Base-by-base conservation (phyloP, 2,888 invertebrate species). In the Chrysotoxum bicinctum region DNA sequence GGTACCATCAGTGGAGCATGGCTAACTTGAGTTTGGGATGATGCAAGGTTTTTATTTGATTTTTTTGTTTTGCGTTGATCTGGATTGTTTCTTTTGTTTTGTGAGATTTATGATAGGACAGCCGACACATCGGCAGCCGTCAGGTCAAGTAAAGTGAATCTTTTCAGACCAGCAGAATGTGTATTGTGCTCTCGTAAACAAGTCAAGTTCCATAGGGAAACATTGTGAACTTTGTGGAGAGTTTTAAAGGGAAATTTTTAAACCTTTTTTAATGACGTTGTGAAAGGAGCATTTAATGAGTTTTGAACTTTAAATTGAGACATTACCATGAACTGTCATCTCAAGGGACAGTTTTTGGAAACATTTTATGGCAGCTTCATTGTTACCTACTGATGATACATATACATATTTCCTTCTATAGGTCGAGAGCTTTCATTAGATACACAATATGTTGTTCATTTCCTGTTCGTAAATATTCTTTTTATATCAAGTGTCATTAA, bases 71-170 rank as follows among this genome's bases (percentile, higher is more conserved):
- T 40, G 23, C 35, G 30, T 62, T 60, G 54, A 60, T 60, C 60
- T 60, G 60, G 5, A 40, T 69, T 56, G 14, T 56, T 75, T 68
- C 52, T 23, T 50, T 23, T 45, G 23, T 50, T 19, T 52, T 40
- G 19, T 19, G 12, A 43, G 62, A 69, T 80, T 75, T 80, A 80
- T 48, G 45, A 48, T 35, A 37, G 35, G 23, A 14, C 26, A 62
- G 35, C 54, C 40, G 64, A 40, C 35, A 26, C 40, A 40, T 26
- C 19, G 40, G 40, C 37, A 37, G 21, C 56, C 14, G 16, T 43
- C 40, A 60, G 60, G 60, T 64, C 58, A 79, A 79, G 16, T 6
- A 5, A 54, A 30, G 79, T 74, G 26, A 52, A 79, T 80, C 45
- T 37, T 26, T 48, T 68, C 54, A 32, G 16, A 3, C 10, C 26